A percentile compares a stretch with the other conserved stretches of the same genome.
phyloP scores from a whole-genome alignment of 2,797 vertebrate species.

The Arctocebus calabarensis region DNA sequence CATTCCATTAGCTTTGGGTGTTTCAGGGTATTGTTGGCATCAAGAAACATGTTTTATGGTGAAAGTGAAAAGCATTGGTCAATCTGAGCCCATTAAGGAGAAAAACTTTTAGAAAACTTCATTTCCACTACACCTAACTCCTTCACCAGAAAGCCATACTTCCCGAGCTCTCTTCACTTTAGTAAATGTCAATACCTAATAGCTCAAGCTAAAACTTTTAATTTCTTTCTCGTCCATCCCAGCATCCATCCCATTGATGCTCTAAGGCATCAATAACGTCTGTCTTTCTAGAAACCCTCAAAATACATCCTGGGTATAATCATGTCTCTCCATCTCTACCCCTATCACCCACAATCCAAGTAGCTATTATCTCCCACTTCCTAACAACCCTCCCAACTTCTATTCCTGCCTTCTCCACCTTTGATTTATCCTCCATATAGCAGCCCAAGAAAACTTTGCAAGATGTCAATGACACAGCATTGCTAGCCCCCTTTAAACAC shows the following conservation, averaged over 20 bases:
- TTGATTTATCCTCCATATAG: neutral
- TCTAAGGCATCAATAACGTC: neutral
- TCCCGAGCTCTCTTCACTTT: neutral
- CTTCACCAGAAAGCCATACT: neutral
- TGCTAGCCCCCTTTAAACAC: neutral
- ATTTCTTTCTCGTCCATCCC: neutral
- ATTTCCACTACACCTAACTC: neutral
- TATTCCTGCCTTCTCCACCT: neutral
- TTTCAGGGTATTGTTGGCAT: neutral
- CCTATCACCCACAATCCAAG: neutral
- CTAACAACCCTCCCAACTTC: neutral
- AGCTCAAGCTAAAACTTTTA: neutral
- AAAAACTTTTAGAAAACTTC: neutral
- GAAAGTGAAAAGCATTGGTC: neutral
- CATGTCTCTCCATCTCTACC: neutral
- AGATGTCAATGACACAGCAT: neutral
- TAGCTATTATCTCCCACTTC: neutral
- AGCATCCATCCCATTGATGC: too few relatives aligned
- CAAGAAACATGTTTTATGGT: neutral
- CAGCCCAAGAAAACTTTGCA: neutral
- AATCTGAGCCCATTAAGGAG: neutral
- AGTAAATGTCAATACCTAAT: neutral
- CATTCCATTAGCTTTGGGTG: neutral
- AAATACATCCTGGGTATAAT: neutral
- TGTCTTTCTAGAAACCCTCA: constrained; percentile 1